Percentiles rank a stretch among this genome's conserved stretches.
These are phyloP conservation scores for Amphipyra tragopoginis DNA, from an alignment of 2,888 invertebrate species.

Conservation along the genomic window DNA sequence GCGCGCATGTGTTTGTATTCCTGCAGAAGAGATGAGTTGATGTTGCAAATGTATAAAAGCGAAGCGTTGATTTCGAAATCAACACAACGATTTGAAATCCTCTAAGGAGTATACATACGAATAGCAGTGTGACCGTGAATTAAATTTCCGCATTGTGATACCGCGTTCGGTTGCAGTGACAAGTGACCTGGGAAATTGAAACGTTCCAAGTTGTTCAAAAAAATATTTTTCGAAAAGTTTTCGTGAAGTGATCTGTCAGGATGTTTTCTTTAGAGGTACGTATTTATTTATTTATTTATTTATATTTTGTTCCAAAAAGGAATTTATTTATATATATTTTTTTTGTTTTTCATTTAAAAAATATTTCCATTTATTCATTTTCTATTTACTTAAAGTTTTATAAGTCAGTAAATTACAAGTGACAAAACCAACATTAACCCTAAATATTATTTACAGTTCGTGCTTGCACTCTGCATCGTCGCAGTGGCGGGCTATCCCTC, in stretches of 20 bases:
- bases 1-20: constrained; percentile 66
- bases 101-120: constrained; percentile 84
- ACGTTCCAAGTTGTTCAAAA: constrained; percentile 56
- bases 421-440: too few species aligned
- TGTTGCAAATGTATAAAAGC: constrained; percentile 89
- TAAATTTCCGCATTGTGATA: constrained; percentile 81
- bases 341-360: not conserved
- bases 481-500: constrained; percentile 73
- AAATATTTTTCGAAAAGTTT: constrained; percentile 52
- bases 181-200: constrained; percentile 76
- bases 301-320: not conserved
- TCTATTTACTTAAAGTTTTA: not conserved
- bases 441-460: constrained; percentile 69
- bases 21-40: constrained; percentile 82
- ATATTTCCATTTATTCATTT: not conserved
- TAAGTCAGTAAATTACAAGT: constrained; percentile 1
- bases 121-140: constrained; percentile 76
- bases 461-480: constrained; percentile 76
- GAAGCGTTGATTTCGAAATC: constrained; percentile 88
- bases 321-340: constrained; percentile 1
- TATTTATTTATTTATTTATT: constrained; percentile 20
- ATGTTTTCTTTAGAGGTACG: constrained; percentile 80
- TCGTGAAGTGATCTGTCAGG: constrained; percentile 72
- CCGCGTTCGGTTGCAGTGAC: constrained; percentile 70
- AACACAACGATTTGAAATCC: constrained; percentile 87